These are phyloP conservation scores for Scartelaos histophorus DNA, from an alignment of 2,113 vertebrate species.

Conservation along the genomic window DNA sequence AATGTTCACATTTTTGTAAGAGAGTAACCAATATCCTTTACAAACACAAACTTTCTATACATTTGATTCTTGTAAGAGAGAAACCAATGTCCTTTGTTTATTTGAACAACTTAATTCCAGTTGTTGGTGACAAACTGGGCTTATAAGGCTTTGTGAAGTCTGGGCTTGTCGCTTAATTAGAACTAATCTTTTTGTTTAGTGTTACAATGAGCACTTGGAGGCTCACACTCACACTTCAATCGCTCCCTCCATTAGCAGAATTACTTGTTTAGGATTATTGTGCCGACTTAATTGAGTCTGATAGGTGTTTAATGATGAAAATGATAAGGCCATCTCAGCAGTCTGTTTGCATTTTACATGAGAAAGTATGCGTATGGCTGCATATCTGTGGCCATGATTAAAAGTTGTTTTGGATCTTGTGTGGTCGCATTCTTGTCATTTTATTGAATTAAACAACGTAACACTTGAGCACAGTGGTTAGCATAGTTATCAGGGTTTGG, in stretches of 20 bases:
- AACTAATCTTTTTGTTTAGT: constrained; percentile 40
- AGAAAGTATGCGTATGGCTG: constrained; percentile 5
- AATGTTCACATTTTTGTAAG: too few relatives aligned
- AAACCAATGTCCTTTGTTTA: constrained; percentile 9
- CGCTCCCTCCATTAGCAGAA: constrained; percentile 25
- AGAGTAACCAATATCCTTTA: too few relatives aligned
- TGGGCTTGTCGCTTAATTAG: constrained; percentile 23
- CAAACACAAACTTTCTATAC: not conserved
- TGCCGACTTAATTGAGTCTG: constrained; percentile 44
- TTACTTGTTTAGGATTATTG: constrained; percentile 44
- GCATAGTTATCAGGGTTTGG: constrained; percentile 7
- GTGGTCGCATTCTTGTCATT: constrained; percentile 10
- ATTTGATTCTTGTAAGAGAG: constrained; percentile 23
- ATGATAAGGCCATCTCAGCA: constrained; percentile 29
- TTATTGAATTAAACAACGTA: constrained; percentile 1
- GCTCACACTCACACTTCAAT: constrained; percentile 21
- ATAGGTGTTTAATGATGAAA: constrained; percentile 62
- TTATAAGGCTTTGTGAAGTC: constrained; percentile 20
- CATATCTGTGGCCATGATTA: not conserved
- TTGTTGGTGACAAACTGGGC: constrained; percentile 14
- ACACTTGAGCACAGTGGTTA: constrained; percentile 24
- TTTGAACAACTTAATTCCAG: constrained; percentile 7
- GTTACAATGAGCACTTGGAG: constrained; percentile 17
- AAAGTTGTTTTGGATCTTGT: constrained; percentile 8
- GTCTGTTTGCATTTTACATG: constrained; percentile 29